These are phyloP conservation scores for Condylura cristata DNA, from an alignment of 2,113 vertebrate genomes.

Conservation along the genomic window DNA sequence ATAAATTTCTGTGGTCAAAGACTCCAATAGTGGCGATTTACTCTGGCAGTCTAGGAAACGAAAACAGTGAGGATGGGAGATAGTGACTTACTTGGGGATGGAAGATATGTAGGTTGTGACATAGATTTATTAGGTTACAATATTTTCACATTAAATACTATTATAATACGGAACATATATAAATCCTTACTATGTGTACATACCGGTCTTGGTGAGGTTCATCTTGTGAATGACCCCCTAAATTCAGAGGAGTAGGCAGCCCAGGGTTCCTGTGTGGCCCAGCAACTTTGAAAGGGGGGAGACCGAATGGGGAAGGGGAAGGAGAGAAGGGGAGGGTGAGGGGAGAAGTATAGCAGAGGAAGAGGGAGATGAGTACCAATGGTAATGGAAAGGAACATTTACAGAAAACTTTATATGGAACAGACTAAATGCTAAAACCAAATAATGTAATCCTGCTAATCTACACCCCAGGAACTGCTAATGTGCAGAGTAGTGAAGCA, in stretches of 20 bases:
- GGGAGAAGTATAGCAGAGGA: not conserved
- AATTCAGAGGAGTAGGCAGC: not conserved
- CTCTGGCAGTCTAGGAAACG: not conserved
- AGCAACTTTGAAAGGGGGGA: not conserved
- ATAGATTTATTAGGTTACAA: not conserved
- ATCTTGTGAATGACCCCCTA: not conserved
- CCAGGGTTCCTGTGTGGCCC: not conserved
- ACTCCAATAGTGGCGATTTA: not conserved
- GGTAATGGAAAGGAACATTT: not conserved
- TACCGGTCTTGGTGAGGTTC: not conserved
- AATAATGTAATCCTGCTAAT: not conserved
- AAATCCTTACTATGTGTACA: not conserved
- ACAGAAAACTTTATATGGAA: not conserved
- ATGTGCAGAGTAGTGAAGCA: not conserved
- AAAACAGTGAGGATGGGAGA: not conserved
- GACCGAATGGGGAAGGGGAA: no score
- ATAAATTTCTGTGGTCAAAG: not conserved
- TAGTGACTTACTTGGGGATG: not conserved
- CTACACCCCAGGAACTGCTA: not conserved
- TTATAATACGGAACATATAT: not conserved
- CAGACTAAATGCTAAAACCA: not conserved
- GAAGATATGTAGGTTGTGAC: not conserved
- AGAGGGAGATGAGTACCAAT: not conserved
- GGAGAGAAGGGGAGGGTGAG: no score
- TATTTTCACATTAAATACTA: not conserved